Evolutionary conservation across 1,140 invertebrate species (phyloP).

Genomic region (Drosophila carrolli): DNA sequence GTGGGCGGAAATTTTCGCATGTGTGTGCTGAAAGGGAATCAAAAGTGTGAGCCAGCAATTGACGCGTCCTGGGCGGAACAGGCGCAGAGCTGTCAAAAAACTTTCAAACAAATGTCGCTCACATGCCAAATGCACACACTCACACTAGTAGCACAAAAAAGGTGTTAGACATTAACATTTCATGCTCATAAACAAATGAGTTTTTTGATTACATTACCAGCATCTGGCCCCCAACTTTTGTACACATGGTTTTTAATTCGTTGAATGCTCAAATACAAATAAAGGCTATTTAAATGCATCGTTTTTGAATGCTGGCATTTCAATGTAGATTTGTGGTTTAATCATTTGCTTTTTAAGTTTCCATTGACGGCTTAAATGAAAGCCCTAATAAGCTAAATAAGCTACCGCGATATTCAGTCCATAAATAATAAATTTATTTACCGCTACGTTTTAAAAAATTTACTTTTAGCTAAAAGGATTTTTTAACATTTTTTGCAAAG

Average conservation of each 20-base stretch:
- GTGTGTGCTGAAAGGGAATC: conserved; percentile 55
- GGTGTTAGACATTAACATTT: conserved; percentile 77
- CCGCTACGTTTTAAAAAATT: no score
- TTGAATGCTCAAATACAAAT: not conserved
- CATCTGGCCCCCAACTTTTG: conserved; percentile 26
- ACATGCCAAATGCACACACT: conserved; percentile 67
- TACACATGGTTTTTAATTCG: conserved; percentile 9
- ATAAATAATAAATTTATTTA: not conserved
- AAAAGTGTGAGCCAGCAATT: conserved; percentile 62
- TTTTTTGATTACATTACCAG: conserved; percentile 73
- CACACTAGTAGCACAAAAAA: conserved; percentile 43
- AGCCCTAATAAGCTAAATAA: not conserved
- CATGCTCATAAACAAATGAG: conserved; percentile 77
- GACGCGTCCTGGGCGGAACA: conserved; percentile 40
- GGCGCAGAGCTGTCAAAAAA: conserved; percentile 67
- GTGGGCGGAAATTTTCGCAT: conserved; percentile 5
- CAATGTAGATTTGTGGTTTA: conserved; percentile 1
- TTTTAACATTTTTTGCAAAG: no score
- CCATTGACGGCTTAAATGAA: not conserved
- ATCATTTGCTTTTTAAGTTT: not conserved
- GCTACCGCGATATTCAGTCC: no score
- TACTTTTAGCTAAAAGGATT: no score
- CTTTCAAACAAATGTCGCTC: conserved; percentile 80
- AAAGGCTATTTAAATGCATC: conserved; percentile 18
- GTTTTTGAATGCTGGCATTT: conserved; percentile 2